Conservation (phyloP, 2,888 invertebrate genomes). For the Drosophila colorata region DNA sequence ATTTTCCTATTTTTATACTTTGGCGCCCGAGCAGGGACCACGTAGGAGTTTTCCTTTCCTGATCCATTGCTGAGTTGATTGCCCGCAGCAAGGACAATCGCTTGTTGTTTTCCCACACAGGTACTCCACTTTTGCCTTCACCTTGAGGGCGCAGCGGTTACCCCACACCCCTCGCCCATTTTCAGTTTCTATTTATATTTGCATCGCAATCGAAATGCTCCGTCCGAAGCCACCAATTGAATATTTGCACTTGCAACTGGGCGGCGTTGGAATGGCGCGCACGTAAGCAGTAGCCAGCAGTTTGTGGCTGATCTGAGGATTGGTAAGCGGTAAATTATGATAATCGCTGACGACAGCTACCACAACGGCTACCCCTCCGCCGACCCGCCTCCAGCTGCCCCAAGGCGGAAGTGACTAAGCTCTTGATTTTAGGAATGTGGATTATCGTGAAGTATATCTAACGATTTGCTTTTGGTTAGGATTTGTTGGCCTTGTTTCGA, state of each 20-base stretch:
- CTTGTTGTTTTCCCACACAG: neutral
- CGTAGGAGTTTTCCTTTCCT: neutral
- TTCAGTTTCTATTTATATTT: slow-evolving; percentile 49
- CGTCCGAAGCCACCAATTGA: slow-evolving; percentile 41
- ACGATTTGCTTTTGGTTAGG: slow-evolving; percentile 26
- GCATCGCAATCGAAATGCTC: slow-evolving; percentile 59
- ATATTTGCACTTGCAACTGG: slow-evolving; percentile 28
- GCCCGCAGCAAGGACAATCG: neutral
- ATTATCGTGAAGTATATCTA: slow-evolving; percentile 17
- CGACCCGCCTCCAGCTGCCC: slow-evolving; percentile 81
- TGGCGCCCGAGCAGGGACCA: too few relatives aligned
- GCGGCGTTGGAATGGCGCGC: slow-evolving; percentile 31
- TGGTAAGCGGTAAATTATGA: slow-evolving; percentile 61
- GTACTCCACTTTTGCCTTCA: slow-evolving; percentile 29
- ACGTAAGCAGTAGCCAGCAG: slow-evolving; percentile 35
- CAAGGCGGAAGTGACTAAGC: slow-evolving; percentile 70
- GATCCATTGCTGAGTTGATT: neutral
- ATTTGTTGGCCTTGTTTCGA: slow-evolving; percentile 44
- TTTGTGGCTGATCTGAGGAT: slow-evolving; percentile 26
- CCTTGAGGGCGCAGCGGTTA: slow-evolving; percentile 20
- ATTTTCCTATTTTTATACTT: neutral
- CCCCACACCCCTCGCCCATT: slow-evolving; percentile 10
- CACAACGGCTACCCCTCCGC: neutral
- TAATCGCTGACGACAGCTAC: slow-evolving; percentile 44
- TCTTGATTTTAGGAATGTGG: slow-evolving; percentile 33